A percentile compares a stretch with the other conserved stretches of the same genome.
These are phyloP conservation scores for Anastatus disparis DNA, from an alignment of 1,140 invertebrate genomes.

Conservation along the genomic window DNA sequence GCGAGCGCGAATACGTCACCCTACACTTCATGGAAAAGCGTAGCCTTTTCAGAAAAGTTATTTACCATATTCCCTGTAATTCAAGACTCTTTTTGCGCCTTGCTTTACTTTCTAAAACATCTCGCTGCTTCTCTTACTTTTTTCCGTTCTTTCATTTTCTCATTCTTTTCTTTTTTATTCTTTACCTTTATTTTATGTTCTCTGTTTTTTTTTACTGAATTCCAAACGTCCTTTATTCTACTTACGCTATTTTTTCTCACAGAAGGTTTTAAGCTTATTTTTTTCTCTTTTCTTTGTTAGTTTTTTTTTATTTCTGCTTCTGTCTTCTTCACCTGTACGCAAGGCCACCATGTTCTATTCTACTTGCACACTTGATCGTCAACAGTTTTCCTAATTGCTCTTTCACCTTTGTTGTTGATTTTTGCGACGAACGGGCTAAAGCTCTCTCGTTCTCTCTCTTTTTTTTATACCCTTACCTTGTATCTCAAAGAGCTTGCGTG, in stretches of 20 bases:
- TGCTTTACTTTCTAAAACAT: not conserved
- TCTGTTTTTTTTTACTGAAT: not conserved
- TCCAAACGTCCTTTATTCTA: not conserved
- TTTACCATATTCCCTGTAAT: constrained; percentile 32
- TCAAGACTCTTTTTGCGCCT: constrained; percentile 8
- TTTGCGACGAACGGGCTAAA: not conserved
- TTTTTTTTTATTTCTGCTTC: too few species aligned
- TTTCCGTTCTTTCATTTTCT: not conserved
- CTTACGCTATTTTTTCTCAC: not conserved
- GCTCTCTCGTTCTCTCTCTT: not conserved
- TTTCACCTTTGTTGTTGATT: constrained; percentile 6
- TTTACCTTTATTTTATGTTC: not conserved
- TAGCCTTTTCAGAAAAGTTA: constrained; percentile 8
- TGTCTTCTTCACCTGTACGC: too few species aligned
- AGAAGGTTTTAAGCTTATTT: too few species aligned
- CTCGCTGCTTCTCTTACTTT: not conserved
- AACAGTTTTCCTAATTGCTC: not conserved
- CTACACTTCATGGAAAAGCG: not conserved
- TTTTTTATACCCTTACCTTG: not conserved
- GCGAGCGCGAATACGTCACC: not conserved
- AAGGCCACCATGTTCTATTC: too few species aligned
- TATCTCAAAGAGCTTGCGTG: not conserved
- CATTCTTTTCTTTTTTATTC: not conserved
- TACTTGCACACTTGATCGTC: constrained; percentile 3
- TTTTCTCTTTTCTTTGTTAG: too few species aligned